Conservation (phyloP, 2,888 invertebrate genomes). For the Cepaea hortensis region DNA sequence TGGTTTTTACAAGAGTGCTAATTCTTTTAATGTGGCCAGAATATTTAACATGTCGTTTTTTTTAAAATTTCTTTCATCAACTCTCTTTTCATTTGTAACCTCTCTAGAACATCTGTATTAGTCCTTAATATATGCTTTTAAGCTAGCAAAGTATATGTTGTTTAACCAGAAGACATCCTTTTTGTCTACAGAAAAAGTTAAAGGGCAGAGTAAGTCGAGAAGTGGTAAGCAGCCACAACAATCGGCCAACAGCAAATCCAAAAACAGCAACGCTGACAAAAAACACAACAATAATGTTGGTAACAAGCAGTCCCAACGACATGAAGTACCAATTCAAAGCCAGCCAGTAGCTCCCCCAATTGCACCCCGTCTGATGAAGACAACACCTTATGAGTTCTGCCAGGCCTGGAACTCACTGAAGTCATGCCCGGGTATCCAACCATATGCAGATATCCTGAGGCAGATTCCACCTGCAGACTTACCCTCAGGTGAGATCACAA, state of each 20-base stretch:
- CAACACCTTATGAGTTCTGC: constrained; percentile 74
- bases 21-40: no score
- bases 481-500: constrained; percentile 62
- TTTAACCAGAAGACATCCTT: no score
- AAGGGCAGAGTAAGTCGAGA: constrained; percentile 38
- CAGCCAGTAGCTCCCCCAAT: constrained; percentile 57
- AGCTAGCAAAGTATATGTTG: background rate
- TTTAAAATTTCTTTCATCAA: no score
- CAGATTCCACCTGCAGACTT: constrained; percentile 69
- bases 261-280: constrained; percentile 12
- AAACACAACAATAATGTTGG: constrained; percentile 8
- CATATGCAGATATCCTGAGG: constrained; percentile 69
- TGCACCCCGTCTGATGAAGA: constrained; percentile 62
- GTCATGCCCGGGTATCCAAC: constrained; percentile 60
- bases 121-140: background rate
- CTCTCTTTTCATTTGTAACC: no score
- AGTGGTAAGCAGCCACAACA: constrained; percentile 32
- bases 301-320: constrained; percentile 17
- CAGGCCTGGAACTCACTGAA: constrained; percentile 74
- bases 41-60: no score
- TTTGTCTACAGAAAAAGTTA: constrained; percentile 19
- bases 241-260: constrained; percentile 22
- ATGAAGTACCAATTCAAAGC: constrained; percentile 48
- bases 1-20: no score
- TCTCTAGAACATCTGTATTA: no score